Conservation (phyloP, 2,797 vertebrate genomes). For the Xyrichtys novacula region DNA sequence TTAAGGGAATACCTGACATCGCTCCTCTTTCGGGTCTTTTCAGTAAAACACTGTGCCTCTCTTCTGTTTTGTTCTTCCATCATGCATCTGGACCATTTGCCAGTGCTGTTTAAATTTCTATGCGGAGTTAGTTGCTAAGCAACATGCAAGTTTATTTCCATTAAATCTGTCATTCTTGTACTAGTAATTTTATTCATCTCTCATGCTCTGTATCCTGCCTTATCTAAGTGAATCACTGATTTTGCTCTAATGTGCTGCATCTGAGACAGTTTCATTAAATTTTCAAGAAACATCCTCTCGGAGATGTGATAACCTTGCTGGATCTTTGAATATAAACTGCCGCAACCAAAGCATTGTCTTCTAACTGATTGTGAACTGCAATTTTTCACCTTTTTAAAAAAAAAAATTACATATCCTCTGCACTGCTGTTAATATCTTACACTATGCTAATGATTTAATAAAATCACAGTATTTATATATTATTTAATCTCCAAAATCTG, state of each 20-base stretch:
- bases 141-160: slow-evolving; percentile 68
- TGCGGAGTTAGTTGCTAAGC: slow-evolving; percentile 62
- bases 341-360: not conserved
- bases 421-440: too few relatives aligned
- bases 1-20: not conserved
- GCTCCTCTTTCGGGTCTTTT: not conserved
- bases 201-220: slow-evolving; percentile 50
- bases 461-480: too few relatives aligned
- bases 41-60: slow-evolving; percentile 5
- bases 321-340: not conserved
- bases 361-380: not conserved
- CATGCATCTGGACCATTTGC: slow-evolving; percentile 42
- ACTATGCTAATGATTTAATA: too few relatives aligned
- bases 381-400: too few relatives aligned
- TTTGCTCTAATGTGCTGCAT: not conserved
- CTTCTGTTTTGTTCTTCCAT: slow-evolving; percentile 8
- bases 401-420: too few relatives aligned
- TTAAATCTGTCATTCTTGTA: slow-evolving; percentile 54
- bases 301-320: not conserved
- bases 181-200: slow-evolving; percentile 56
- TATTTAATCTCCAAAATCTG: slow-evolving; percentile 12
- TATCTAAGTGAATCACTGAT: slow-evolving; percentile 20
- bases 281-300: not conserved
- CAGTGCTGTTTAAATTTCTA: slow-evolving; percentile 39
- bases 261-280: not conserved